phyloP scores from a whole-genome alignment of 2,113 vertebrate species.

The Myiagra hebetior region DNA sequence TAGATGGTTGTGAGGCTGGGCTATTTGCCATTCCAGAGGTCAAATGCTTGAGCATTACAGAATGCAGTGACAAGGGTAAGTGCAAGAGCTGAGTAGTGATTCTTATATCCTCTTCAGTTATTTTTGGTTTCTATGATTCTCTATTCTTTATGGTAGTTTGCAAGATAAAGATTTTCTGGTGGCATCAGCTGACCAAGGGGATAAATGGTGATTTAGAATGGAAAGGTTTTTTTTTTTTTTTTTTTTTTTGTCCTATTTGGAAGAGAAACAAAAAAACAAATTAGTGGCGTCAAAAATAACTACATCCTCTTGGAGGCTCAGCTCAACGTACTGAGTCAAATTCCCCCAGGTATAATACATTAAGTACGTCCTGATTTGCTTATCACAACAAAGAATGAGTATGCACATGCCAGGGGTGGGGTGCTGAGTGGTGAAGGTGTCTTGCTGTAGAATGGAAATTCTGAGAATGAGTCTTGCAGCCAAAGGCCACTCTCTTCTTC shows the following conservation, averaged over 20 bases:
- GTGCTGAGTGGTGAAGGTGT: not conserved
- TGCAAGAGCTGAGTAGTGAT: not conserved
- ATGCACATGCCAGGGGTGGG: not conserved
- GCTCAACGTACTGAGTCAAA: not conserved
- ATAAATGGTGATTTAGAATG: not conserved
- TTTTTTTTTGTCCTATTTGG: not conserved
- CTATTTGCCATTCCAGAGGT: not conserved
- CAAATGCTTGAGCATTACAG: not conserved
- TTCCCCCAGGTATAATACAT: slow-evolving; percentile 25
- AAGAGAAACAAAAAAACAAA: slow-evolving; percentile 23
- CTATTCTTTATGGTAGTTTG: not conserved
- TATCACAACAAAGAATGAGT: slow-evolving; percentile 51
- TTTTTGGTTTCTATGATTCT: not conserved
- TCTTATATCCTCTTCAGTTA: not conserved
- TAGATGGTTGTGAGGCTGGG: not conserved
- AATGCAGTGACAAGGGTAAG: not conserved
- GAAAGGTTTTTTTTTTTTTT: not conserved
- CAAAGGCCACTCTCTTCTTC: not conserved
- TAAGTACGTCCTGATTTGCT: not conserved
- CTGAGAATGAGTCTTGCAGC: not conserved
- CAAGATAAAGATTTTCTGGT: not conserved
- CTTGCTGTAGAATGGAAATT: slow-evolving; percentile 23
- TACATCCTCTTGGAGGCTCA: slow-evolving; percentile 33
- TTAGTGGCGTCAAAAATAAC: not conserved
- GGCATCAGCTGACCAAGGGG: not conserved